phyloP scores from a whole-genome alignment of 2,888 invertebrate species.

The Athalia rosae region DNA sequence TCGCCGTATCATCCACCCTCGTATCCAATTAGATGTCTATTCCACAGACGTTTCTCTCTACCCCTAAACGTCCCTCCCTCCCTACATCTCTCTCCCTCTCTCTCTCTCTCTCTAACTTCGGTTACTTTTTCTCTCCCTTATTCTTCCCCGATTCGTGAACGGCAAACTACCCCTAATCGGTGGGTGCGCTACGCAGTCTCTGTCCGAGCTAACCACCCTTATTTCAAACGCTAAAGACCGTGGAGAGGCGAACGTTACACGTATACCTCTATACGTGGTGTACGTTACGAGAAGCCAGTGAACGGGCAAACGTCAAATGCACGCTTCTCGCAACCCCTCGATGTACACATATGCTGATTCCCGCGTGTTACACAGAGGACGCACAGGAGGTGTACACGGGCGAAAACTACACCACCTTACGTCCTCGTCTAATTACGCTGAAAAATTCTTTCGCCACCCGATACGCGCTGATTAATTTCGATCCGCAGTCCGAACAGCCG shows the following conservation, averaged over 20 bases:
- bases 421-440: slow-evolving; percentile 52
- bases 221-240: slow-evolving; percentile 61
- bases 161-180: slow-evolving; percentile 29
- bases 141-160: background rate
- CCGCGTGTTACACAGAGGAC: slow-evolving; percentile 11
- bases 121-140: background rate
- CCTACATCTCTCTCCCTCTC: background rate
- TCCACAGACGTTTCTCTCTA: slow-evolving; percentile 9
- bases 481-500: too few species aligned
- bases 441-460: too few species aligned
- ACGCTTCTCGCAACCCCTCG: slow-evolving; percentile 56
- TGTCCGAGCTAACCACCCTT: slow-evolving; percentile 52
- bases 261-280: too few species aligned
- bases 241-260: slow-evolving; percentile 40
- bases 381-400: too few species aligned
- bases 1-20: slow-evolving; percentile 48
- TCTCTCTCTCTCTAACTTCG: background rate
- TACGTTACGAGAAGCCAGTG: slow-evolving; percentile 55
- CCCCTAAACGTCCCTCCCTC: background rate
- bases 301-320: slow-evolving; percentile 67
- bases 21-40: slow-evolving; percentile 56
- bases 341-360: slow-evolving; percentile 9
- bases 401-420: slow-evolving; percentile 39
- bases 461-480: too few species aligned
- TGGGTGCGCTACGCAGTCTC: slow-evolving; percentile 32